Percentiles rank a stretch among this genome's conserved stretches.
These are phyloP conservation scores for Psophia crepitans DNA, from an alignment of 2,113 vertebrate genomes.

Conservation along the genomic window DNA sequence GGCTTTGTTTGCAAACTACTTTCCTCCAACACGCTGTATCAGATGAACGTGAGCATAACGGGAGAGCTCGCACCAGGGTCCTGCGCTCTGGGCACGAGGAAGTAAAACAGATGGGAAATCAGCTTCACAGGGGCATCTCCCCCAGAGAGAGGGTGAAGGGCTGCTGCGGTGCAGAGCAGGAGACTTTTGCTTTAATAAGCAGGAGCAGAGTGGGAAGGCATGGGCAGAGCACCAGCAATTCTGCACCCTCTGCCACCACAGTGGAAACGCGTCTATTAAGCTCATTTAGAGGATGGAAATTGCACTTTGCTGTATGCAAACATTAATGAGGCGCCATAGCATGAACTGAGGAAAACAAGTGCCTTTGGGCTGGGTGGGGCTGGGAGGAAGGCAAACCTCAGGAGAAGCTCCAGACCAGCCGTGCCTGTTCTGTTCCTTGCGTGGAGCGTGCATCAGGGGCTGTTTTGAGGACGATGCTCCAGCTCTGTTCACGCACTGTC, in stretches of 20 bases:
- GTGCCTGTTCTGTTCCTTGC: background rate
- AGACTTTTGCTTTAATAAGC: background rate
- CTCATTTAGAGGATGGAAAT: background rate
- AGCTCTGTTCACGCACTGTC: background rate
- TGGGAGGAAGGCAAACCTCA: background rate
- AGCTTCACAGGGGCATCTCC: background rate
- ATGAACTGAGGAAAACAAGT: background rate
- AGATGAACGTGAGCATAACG: background rate
- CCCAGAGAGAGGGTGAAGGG: background rate
- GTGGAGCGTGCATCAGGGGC: background rate
- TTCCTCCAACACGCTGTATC: background rate
- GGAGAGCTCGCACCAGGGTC: background rate
- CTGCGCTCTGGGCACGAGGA: background rate
- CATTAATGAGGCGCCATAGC: background rate
- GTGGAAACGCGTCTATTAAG: background rate
- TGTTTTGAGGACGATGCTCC: background rate
- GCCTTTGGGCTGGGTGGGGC: background rate
- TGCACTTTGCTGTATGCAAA: background rate
- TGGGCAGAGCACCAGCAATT: background rate
- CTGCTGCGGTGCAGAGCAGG: background rate
- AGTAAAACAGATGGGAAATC: background rate
- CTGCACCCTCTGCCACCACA: background rate
- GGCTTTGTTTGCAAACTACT: constrained; percentile 48
- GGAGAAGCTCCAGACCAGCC: background rate
- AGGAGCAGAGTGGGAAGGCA: background rate